phyloP scores from a whole-genome alignment of 2,113 vertebrate species.

The Trematomus loennbergii region DNA sequence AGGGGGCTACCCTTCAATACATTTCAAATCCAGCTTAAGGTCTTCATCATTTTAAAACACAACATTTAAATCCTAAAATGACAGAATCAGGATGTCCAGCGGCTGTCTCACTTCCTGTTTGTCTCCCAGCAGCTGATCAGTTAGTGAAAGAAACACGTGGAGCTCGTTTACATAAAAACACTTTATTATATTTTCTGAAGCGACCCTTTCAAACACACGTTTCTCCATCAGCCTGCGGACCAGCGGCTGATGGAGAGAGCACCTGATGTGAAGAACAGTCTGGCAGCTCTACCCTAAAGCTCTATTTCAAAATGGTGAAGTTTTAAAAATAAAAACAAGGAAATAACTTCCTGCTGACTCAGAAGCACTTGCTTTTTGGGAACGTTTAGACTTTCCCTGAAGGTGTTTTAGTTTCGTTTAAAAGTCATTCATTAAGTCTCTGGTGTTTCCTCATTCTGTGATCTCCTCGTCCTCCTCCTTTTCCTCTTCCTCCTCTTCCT shows the following conservation, averaged over 20 bases:
- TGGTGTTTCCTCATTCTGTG: neutral
- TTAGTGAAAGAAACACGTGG: no score
- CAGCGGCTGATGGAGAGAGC: neutral
- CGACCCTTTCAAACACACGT: neutral
- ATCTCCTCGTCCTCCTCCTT: neutral
- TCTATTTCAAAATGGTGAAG: no score
- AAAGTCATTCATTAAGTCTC: neutral
- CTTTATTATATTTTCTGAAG: neutral
- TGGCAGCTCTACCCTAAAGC: no score
- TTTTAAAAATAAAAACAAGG: no score
- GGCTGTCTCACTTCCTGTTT: no score
- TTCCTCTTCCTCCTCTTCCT: neutral
- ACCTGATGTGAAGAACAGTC: neutral
- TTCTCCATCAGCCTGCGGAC: neutral
- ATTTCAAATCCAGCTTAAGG: no score
- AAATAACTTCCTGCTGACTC: no score
- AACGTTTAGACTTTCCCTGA: conserved; percentile 7
- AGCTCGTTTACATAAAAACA: neutral
- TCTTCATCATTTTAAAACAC: no score
- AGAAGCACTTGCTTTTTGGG: no score
- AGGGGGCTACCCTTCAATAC: no score
- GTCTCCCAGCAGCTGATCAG: neutral
- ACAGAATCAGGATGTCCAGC: no score
- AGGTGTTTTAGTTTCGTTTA: neutral
- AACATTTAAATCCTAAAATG: no score